Evolutionary conservation across 2,797 vertebrate genomes (phyloP), one percentile per base, ranked within the genome.

Genomic region (Sorex maritimensis): DNA sequence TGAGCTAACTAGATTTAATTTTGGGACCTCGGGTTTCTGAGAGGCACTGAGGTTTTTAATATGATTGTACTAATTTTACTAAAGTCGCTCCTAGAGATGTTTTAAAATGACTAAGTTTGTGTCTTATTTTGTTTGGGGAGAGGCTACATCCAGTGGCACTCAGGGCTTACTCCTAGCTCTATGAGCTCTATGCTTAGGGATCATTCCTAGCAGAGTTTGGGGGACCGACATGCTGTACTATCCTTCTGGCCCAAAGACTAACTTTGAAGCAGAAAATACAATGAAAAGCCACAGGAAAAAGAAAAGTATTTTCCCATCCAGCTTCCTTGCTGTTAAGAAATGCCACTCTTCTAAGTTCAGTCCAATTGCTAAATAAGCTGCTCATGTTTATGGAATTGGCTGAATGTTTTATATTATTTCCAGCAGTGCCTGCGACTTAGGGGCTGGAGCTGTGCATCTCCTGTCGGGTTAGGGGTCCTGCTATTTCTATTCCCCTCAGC

Each of bases 1-100:
- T 2, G 14, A 93, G 12, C 46, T 69, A 24, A 3, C 0, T 61
- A 80, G 71, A 86, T 91, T 72, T 92, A 75, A 80, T 92, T 94
- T 94, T n/a, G 68, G 41, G 44, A 91, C 72, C 94, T 87, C 44
- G 28, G 61, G 34, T 93, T 96, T 90, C 44, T 92, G 67, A 92
- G 58, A 63, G 1, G 23, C 26, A 71, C 11, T 68, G 61, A 5
- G 49, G 21, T 79, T 90, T 44, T 80, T 69, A 52, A 52, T 52
- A 52, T 11, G 49, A 52, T 52, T 52, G 49, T 91, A 30, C 30
- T 87, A 94, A 81, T 71, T 86, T 93, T 58, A 90, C 52, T 73
- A 84, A 95, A 84, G 15, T 86, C 28, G 12, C 49, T 82, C 52
- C 88, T 80, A 91, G 52, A 49, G n/a, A 38, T 52, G 30, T 63